These are phyloP conservation scores for Aptenodytes patagonicus DNA, from an alignment of 2,113 vertebrate genomes.

Conservation along the genomic window DNA sequence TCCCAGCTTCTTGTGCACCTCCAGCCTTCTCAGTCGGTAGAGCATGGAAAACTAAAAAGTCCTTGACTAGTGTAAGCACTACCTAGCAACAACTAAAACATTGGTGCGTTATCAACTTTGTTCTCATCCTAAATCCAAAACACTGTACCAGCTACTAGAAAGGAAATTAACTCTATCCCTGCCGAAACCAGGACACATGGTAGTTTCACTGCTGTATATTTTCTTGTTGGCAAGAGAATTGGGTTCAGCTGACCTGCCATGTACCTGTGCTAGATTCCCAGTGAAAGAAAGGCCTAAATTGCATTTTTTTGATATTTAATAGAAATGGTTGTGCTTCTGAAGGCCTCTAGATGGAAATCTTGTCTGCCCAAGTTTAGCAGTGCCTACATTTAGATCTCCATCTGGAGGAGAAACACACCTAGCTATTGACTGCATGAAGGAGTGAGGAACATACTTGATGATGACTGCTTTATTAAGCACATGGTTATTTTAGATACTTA, in stretches of 20 bases:
- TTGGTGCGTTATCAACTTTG: no score
- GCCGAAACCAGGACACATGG: no score
- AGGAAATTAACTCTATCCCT: no score
- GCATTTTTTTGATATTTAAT: neutral
- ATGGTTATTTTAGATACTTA: neutral
- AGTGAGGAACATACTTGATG: fast-evolving
- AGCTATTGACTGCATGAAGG: neutral
- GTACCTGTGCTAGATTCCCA: neutral
- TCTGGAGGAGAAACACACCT: neutral
- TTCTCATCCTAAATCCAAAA: no score
- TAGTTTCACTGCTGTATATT: neutral
- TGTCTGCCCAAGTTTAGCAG: neutral
- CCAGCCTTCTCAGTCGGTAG: no score
- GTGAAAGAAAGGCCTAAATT: neutral
- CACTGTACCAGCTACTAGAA: no score
- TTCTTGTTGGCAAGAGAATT: neutral
- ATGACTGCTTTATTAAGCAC: neutral
- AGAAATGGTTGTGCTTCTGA: neutral
- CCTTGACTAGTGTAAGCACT: no score
- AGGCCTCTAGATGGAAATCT: slow-evolving; percentile 3
- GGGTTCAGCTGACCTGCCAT: neutral
- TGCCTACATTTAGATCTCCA: neutral
- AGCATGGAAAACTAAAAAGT: no score
- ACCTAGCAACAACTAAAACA: no score
- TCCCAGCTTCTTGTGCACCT: no score